A percentile compares a stretch with the other conserved stretches of the same genome.
These are phyloP conservation scores for Hippocampus comes DNA, from an alignment of 2,113 vertebrate genomes.

Conservation along the genomic window DNA sequence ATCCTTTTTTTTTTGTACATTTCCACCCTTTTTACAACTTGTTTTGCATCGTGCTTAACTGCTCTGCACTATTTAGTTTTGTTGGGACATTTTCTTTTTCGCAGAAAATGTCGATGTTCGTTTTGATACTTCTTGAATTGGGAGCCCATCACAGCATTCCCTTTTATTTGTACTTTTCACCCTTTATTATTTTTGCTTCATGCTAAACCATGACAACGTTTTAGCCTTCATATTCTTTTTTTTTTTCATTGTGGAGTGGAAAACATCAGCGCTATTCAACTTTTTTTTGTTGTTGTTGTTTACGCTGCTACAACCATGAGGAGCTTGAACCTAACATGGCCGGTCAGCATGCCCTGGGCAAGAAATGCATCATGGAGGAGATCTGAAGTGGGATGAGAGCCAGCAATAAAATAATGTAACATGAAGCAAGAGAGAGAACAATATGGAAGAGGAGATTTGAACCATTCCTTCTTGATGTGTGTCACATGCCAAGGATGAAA, in stretches of 20 bases:
- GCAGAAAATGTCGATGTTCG: neutral
- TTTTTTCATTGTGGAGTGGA: neutral
- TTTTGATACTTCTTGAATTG: neutral
- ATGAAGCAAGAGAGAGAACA: no score
- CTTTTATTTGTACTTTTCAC: neutral
- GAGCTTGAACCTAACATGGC: neutral
- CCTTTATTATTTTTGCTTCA: neutral
- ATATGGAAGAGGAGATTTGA: no score
- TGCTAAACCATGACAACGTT: neutral
- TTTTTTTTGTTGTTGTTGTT: no score
- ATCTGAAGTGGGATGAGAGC: no score
- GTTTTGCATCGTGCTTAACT: neutral
- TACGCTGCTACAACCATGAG: neutral
- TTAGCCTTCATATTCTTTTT: neutral
- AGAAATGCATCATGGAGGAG: no score
- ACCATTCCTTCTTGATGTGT: no score
- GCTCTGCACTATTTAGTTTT: neutral
- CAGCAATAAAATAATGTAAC: no score
- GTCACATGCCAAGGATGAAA: no score
- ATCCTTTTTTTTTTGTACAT: neutral
- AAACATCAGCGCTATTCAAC: neutral
- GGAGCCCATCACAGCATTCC: neutral
- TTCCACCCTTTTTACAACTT: neutral
- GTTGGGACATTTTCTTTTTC: neutral
- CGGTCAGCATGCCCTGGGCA: no score